These are phyloP conservation scores for Urocynchramus pylzowi DNA, from an alignment of 2,113 vertebrate genomes.

Conservation along the genomic window DNA sequence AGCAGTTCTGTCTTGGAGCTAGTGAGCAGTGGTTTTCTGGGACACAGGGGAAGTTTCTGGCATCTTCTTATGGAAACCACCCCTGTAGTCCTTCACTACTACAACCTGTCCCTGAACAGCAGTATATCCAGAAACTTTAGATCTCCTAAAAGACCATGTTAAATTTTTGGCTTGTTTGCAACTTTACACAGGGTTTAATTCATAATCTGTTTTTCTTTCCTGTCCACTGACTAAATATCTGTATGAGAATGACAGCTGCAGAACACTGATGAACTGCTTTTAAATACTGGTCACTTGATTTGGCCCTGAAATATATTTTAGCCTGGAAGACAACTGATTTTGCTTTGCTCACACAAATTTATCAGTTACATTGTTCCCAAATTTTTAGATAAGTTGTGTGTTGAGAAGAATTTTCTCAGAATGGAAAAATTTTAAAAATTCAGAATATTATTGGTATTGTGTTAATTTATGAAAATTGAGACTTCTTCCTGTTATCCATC, in stretches of 20 bases:
- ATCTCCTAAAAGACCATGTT: neutral
- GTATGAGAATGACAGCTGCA: neutral
- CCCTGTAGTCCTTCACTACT: accelerated
- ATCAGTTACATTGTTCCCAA: accelerated
- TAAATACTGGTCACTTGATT: neutral
- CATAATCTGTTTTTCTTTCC: neutral
- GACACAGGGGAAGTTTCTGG: neutral
- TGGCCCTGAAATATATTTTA: neutral
- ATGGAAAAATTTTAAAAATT: neutral
- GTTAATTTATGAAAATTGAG: neutral
- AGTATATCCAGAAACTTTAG: neutral
- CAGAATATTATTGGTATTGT: neutral
- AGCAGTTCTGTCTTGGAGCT: accelerated
- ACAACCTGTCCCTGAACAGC: neutral
- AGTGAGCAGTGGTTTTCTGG: neutral
- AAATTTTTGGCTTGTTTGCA: neutral
- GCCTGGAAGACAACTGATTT: neutral
- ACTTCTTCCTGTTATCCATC: neutral
- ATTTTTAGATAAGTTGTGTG: neutral
- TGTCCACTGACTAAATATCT: neutral
- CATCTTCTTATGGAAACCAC: neutral
- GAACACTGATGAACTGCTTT: neutral
- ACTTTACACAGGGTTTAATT: neutral
- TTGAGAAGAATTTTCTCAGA: neutral
- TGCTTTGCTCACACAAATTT: neutral